These are phyloP conservation scores for Acanthiza pusilla DNA, from an alignment of 2,797 vertebrate species.

Conservation along the genomic window DNA sequence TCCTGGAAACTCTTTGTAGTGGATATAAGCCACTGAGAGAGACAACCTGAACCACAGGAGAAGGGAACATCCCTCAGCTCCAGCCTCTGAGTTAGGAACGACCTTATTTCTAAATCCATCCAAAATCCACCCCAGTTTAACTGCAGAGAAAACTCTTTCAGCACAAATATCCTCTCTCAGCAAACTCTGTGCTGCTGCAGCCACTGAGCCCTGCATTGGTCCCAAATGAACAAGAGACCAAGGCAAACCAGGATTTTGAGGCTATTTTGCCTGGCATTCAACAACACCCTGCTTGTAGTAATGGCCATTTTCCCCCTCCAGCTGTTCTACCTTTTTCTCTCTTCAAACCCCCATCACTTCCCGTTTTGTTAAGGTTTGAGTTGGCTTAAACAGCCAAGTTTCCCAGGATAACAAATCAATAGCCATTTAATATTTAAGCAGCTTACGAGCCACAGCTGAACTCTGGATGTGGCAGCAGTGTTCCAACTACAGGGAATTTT, in stretches of 20 bases:
- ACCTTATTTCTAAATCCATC: not conserved
- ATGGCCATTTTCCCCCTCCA: not conserved
- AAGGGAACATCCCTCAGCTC: not conserved
- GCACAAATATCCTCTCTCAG: not conserved
- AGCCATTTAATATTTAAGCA: slow-evolving; percentile 51
- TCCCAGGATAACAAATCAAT: slow-evolving; percentile 34
- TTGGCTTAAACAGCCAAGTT: not conserved
- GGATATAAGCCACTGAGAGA: not conserved
- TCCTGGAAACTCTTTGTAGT: not conserved
- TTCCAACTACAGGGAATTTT: not conserved
- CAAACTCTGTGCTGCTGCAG: not conserved
- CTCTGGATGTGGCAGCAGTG: not conserved
- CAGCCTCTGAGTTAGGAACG: not conserved
- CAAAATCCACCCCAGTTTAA: not conserved
- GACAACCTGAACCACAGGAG: not conserved
- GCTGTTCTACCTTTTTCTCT: not conserved
- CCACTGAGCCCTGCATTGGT: not conserved
- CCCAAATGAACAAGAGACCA: not conserved
- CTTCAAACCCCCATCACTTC: not conserved
- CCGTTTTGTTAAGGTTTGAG: not conserved
- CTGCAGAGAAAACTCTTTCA: not conserved
- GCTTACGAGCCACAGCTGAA: slow-evolving; percentile 11
- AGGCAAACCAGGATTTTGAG: not conserved
- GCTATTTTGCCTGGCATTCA: not conserved
- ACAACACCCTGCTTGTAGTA: not conserved